Percentiles rank a stretch among this genome's conserved stretches.
phyloP scores from a whole-genome alignment of 2,797 vertebrate species.

The Nyctalus aviator region DNA sequence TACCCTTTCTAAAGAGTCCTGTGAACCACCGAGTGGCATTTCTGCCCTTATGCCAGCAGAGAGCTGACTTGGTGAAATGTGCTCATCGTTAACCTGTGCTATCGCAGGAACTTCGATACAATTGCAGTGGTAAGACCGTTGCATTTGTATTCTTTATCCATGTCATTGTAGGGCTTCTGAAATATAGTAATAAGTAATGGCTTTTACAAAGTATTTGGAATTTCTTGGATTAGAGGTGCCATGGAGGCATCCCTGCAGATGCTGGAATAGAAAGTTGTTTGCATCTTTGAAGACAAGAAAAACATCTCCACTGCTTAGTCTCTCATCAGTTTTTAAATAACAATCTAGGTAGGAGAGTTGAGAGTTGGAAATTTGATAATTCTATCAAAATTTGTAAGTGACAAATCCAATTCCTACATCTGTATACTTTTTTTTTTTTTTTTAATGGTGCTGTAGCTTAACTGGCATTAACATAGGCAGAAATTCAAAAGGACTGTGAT shows the following conservation, averaged over 20 bases:
- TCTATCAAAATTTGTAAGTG: conserved; percentile 27
- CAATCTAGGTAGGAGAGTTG: not conserved
- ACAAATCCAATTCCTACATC: conserved; percentile 27
- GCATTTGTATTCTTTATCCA: conserved; percentile 6
- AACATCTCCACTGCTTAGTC: not conserved
- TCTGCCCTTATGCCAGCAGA: not conserved
- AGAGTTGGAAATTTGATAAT: not conserved
- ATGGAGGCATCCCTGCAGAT: not conserved
- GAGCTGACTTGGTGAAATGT: not conserved
- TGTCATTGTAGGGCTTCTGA: not conserved
- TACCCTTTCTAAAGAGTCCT: not conserved
- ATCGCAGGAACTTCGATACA: not conserved
- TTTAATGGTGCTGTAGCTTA: not conserved
- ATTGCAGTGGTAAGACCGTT: not conserved
- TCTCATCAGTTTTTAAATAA: conserved; percentile 10
- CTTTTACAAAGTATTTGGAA: not conserved
- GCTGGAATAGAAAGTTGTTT: not conserved
- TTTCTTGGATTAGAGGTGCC: not conserved
- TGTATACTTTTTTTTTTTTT: conserved; percentile 8
- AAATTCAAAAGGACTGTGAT: not conserved
- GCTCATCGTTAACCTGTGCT: not conserved
- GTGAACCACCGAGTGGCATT: not conserved
- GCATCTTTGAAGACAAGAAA: conserved; percentile 12
- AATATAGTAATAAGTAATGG: not conserved
- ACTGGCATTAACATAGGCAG: not conserved